Evolutionary conservation across 2,888 invertebrate genomes (phyloP), one percentile per base, ranked within the genome.

Genomic region (Ochlodes sylvanus): DNA sequence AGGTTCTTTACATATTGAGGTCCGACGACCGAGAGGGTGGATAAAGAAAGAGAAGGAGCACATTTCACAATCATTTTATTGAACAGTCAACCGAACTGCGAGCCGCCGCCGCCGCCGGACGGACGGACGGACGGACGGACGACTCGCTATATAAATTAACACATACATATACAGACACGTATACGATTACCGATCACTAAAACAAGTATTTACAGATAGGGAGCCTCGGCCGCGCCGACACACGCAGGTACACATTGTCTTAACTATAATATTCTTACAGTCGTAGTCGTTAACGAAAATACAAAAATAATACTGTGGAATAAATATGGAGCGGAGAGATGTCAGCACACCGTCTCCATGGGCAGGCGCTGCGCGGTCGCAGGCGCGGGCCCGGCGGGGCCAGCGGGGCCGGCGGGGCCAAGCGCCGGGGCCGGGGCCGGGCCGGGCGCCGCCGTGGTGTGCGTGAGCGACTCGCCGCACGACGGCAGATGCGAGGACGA

Each of bases 401-500:
- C n/a, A n/a, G n/a, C n/a, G n/a, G 44, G 27, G 58, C 94, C n/a
- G n/a, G n/a, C n/a, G n/a, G n/a, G n/a, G n/a, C n/a, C n/a, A n/a
- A n/a, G 76, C 94, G 76, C 93, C 90, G 76, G 93, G 88, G 77
- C 94, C 95, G 89, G 95, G 93, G 71, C 95, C 95, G 75, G 95
- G 95, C 96, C 86, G 17, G 96, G 96, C 86, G 95, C 95, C 73
- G 95, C 93, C 74, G 96, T 95, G 80, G 94, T 95, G 88, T 95
- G 95, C 77, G 96, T 96, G 72, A 96, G 94, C 74, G 96, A 96
- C 86, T 96, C 96, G 71, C 96, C 97, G 93, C 97, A 95, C 44
- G 97, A 97, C 66, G 97, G 97, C 87, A 96, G 92, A 70, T 97
- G 97, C 89, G 97, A 97, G 70, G 97, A 97, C 69, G 97, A 97